phyloP scores from a whole-genome alignment of 2,797 vertebrate genomes.

The Enteromius viviparus region DNA sequence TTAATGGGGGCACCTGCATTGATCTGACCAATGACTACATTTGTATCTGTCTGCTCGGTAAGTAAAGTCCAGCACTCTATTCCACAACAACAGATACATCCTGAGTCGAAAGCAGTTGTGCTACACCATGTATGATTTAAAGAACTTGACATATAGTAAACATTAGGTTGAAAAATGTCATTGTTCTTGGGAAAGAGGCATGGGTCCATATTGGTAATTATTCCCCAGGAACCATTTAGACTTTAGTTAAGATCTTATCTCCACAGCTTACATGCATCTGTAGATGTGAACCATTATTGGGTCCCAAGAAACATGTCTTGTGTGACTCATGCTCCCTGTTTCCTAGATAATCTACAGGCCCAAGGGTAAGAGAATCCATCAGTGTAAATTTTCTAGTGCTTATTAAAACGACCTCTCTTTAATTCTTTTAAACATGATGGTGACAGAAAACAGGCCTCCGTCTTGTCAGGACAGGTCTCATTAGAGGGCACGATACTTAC shows the following conservation, averaged over 20 bases:
- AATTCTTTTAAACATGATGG: constrained; percentile 68
- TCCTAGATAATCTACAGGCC: constrained; percentile 40
- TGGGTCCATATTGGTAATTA: constrained; percentile 18
- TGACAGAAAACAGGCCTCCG: constrained; percentile 72
- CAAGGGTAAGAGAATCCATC: constrained; percentile 64
- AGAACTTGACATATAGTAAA: constrained; percentile 2
- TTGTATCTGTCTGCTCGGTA: constrained; percentile 80
- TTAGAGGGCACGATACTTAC: constrained; percentile 67
- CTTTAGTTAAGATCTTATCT: constrained; percentile 20
- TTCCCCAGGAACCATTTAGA: constrained; percentile 31
- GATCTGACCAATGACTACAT: constrained; percentile 77
- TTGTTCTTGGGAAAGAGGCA: not conserved
- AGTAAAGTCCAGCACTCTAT: constrained; percentile 58
- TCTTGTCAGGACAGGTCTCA: constrained; percentile 70
- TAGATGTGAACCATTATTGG: constrained; percentile 29
- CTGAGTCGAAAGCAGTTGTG: not conserved
- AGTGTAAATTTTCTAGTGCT: constrained; percentile 66
- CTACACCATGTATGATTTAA: constrained; percentile 10
- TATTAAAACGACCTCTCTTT: constrained; percentile 59
- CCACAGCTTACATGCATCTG: constrained; percentile 16
- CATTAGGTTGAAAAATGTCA: constrained; percentile 32
- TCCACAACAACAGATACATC: constrained; percentile 12
- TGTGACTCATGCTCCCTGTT: constrained; percentile 36
- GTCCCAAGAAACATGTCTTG: constrained; percentile 27
- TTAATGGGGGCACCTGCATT: constrained; percentile 80